Conservation (phyloP, 2,888 invertebrate genomes). For the Drosophila hamatofila region DNA sequence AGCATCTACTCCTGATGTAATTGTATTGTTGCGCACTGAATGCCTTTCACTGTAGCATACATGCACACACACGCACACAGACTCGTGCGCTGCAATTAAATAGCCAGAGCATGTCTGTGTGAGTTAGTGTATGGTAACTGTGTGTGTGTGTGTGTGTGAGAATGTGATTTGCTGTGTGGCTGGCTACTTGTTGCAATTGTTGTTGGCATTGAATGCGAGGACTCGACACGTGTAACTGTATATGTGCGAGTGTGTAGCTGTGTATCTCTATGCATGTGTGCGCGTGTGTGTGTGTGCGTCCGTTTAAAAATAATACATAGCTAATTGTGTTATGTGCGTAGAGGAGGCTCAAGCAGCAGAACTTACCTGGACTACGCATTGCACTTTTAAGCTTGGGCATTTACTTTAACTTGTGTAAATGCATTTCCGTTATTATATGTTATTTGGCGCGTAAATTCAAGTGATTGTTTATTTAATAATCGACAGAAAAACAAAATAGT, state of each 20-base stretch:
- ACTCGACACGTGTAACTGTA: constrained; percentile 9
- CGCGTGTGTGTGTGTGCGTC: constrained; percentile 10
- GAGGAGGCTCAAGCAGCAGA: background rate
- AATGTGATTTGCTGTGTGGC: constrained; percentile 14
- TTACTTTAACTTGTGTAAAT: constrained; percentile 4
- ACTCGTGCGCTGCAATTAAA: constrained; percentile 23
- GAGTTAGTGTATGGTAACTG: background rate
- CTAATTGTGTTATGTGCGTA: constrained; percentile 22
- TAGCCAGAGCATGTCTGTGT: background rate
- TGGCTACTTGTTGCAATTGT: constrained; percentile 55
- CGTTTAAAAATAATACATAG: constrained; percentile 24
- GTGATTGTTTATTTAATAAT: background rate
- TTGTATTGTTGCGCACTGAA: background rate
- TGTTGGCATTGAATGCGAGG: constrained; percentile 41
- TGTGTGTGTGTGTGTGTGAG: constrained; percentile 2
- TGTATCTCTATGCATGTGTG: constrained; percentile 3
- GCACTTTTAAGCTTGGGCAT: constrained; percentile 1
- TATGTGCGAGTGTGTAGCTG: constrained; percentile 1
- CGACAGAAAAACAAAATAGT: constrained; percentile 8
- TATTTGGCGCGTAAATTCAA: constrained; percentile 50
- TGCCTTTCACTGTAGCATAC: constrained; percentile 9
- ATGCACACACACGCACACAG: background rate
- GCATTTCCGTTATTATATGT: constrained; percentile 24
- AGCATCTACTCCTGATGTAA: background rate
- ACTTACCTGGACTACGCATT: constrained; percentile 34